Percentiles rank a stretch among this genome's conserved stretches.
Evolutionary conservation across 2,888 invertebrate genomes (phyloP).

Genomic region (Mantis religiosa): DNA sequence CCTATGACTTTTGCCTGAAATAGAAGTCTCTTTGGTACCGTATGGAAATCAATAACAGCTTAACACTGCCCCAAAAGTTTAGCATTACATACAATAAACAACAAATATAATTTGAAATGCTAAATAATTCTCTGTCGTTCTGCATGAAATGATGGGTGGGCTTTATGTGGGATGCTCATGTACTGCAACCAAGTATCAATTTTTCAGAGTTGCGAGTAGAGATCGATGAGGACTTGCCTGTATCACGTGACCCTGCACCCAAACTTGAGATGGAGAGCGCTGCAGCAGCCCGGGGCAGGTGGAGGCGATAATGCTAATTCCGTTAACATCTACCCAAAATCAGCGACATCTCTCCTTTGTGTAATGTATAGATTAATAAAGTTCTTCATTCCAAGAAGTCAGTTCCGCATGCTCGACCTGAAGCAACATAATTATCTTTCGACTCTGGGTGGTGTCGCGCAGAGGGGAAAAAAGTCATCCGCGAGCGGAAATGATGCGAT

Average conservation of each 20-base stretch:
- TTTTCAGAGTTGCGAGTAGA: not conserved
- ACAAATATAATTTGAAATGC: too few species aligned
- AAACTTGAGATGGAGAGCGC: not conserved
- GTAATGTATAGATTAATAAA: not conserved
- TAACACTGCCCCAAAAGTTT: too few species aligned
- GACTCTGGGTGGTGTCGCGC: not conserved
- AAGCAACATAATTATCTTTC: too few species aligned
- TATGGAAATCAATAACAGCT: too few species aligned
- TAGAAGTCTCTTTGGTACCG: too few species aligned
- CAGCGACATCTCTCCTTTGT: too few species aligned
- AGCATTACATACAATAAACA: too few species aligned
- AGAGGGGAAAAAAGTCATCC: too few species aligned
- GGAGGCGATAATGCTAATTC: not conserved
- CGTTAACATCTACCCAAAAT: not conserved
- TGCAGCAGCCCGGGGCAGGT: not conserved
- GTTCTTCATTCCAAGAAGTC: not conserved
- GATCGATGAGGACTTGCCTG: slow-evolving; percentile 3
- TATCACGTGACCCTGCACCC: slow-evolving; percentile 4
- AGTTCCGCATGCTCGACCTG: not conserved
- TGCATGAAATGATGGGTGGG: not conserved
- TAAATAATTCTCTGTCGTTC: too few species aligned
- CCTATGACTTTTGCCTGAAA: too few species aligned
- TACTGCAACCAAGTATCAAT: not conserved
- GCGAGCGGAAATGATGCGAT: too few species aligned
- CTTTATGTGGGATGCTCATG: not conserved